Conservation (phyloP, 1,140 invertebrate genomes). For the Eriocheir sinensis region DNA sequence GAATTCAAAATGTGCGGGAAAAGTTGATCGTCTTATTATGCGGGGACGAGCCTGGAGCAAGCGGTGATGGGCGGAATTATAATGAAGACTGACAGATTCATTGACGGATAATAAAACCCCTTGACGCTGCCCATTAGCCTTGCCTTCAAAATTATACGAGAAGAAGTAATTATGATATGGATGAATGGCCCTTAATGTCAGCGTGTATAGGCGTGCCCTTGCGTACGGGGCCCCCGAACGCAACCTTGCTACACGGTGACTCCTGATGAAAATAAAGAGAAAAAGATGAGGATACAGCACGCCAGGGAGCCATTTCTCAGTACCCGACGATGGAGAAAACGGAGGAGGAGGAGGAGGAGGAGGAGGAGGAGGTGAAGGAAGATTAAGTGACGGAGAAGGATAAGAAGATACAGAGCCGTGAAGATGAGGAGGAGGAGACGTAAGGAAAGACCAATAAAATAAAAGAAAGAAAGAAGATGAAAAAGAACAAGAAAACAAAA, state of each 20-base stretch:
- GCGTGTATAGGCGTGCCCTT: no score
- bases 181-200: not conserved
- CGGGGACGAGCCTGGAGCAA: not conserved
- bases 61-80: not conserved
- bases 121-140: not conserved
- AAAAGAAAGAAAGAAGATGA: not conserved
- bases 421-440: not conserved
- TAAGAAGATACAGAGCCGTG: not conserved
- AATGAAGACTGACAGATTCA: slow-evolving; percentile 9
- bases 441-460: no score
- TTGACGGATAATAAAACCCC: slow-evolving; percentile 1
- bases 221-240: no score
- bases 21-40: not conserved
- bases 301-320: no score
- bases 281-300: not conserved
- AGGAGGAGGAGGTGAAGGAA: no score
- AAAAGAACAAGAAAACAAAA: not conserved
- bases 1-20: no score
- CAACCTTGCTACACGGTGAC: no score
- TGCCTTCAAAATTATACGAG: not conserved
- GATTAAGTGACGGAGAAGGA: not conserved
- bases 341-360: no score
- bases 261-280: not conserved
- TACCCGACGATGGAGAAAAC: no score
- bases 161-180: not conserved